Evolutionary conservation across 2,113 vertebrate genomes (phyloP).

Genomic region (Pseudois nayaur): DNA sequence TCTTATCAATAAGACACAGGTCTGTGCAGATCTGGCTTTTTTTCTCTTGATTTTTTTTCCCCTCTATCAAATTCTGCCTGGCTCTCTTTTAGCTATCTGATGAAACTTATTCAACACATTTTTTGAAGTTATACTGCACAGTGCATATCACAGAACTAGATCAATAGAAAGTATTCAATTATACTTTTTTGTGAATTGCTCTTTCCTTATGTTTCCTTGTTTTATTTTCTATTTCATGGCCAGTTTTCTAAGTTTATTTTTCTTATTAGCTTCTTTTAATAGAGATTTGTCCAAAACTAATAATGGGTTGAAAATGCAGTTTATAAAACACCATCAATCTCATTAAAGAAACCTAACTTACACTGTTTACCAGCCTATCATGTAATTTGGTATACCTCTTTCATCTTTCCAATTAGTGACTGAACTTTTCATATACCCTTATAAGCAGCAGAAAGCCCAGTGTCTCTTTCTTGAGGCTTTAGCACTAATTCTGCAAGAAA

Average conservation of each 20-base stretch:
- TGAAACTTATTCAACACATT: neutral
- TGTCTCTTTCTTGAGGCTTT: neutral
- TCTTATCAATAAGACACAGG: neutral
- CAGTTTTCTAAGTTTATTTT: constrained; percentile 4
- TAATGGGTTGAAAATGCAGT: neutral
- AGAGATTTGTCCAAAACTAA: neutral
- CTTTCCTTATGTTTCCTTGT: neutral
- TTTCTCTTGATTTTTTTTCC: neutral
- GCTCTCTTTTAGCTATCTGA: neutral
- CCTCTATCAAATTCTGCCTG: neutral
- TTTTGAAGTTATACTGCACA: neutral
- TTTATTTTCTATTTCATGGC: neutral
- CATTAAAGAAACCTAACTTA: neutral
- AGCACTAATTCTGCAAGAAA: neutral
- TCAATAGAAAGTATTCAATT: neutral
- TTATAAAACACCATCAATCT: neutral
- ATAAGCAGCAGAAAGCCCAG: neutral
- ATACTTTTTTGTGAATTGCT: neutral
- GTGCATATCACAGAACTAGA: neutral
- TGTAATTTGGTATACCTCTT: neutral
- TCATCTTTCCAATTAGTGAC: neutral
- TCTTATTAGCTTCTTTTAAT: neutral
- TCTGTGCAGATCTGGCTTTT: neutral
- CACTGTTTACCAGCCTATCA: neutral
- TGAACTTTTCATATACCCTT: neutral